Evolutionary conservation across 2,113 vertebrate species (phyloP).

Genomic region (Columba janthina): DNA sequence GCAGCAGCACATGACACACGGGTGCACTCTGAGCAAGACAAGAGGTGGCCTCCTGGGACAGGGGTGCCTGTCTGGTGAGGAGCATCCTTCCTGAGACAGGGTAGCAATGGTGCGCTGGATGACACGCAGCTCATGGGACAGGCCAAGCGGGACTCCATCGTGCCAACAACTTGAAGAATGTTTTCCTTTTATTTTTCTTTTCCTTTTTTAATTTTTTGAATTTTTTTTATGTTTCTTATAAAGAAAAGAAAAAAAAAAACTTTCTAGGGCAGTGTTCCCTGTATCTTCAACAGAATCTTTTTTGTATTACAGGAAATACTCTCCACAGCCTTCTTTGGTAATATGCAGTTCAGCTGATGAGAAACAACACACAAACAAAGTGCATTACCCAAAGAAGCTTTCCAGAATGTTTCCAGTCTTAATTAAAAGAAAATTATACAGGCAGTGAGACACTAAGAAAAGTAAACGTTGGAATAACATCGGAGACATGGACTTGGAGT

Average conservation of each 20-base stretch:
- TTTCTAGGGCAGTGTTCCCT: constrained; percentile 55
- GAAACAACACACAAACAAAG: constrained; percentile 43
- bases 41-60: background rate
- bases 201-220: background rate
- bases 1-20: background rate
- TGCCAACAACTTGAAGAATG: constrained; percentile 20
- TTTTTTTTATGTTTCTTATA: background rate
- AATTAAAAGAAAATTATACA: constrained; percentile 48
- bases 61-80: background rate
- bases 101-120: background rate
- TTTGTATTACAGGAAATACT: constrained; percentile 47
- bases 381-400: constrained; percentile 53
- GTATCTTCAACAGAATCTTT: constrained; percentile 43
- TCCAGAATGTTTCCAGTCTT: constrained; percentile 64
- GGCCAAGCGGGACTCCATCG: background rate
- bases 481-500: constrained; percentile 53
- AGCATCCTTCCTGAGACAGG: constrained; percentile 7
- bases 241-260: background rate
- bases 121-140: background rate
- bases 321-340: constrained; percentile 55
- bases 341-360: constrained; percentile 19
- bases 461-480: constrained; percentile 55
- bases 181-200: background rate
- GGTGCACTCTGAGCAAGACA: background rate
- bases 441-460: constrained; percentile 59